Evolutionary conservation across 2,797 vertebrate species (phyloP), one percentile per base, ranked within the genome.

Genomic region (Peromyscus nudipes): DNA sequence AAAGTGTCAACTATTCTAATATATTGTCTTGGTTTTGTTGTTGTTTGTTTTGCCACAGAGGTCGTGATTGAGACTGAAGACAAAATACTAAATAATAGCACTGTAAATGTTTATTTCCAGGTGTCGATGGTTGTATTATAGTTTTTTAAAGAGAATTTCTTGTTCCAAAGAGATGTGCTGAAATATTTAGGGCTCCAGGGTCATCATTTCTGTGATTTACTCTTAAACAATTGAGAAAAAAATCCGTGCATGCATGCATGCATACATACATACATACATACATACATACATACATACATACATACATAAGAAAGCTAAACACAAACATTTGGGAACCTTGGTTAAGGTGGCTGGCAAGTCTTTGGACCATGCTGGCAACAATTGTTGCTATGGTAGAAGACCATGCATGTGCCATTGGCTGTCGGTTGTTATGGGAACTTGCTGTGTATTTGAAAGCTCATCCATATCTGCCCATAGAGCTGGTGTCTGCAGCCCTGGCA

Each of bases 31-130:
- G 64, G 52, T 76, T 43, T 76, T 76, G 5, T 76, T 49, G 23
- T 76, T 23, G 8, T 93, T 94, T 95, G 34, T 88, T 97, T 77
- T 76, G 65, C 92, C 89, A 0, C 91, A 73, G 77, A 84, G 19
- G 40, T 67, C 64, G 9, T 84, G 91, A 83, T 55, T 90, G 65
- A 90, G 34, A 93, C 76, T 89, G 83, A 82, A 43, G 55, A 81
- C 6, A 60, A 95, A 77, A 88, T 96, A 34, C 71, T 94, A 96
- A 84, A 81, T 93, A 93, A 46, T 92, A 91, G 10, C 29, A 46
- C 69, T 81, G 34, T 52, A 52, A 90, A 88, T 82, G 81, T 93
- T 92, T 34, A 80, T 17, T 86, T 91, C 64, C 40, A 69, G 71
- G 55, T 85, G 90, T 95, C 86, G n/a, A 76, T 86, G 9, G 62